A percentile compares a stretch with the other conserved stretches of the same genome.
phyloP scores from a whole-genome alignment of 1,140 invertebrate species.

The Drosophila asahinai region DNA sequence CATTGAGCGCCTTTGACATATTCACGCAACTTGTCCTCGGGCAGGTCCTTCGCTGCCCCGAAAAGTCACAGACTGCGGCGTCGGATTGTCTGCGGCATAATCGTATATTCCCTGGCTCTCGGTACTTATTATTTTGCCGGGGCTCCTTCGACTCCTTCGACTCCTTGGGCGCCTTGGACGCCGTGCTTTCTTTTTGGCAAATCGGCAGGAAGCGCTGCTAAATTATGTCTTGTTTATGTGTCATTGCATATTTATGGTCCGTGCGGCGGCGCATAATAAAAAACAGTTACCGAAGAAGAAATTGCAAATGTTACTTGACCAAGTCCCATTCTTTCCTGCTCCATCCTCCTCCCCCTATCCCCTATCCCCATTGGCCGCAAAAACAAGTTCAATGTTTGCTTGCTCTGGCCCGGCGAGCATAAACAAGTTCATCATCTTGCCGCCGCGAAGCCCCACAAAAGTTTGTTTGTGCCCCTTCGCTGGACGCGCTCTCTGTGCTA shows the following conservation, averaged over 20 bases:
- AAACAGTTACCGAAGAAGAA: constrained; percentile 71
- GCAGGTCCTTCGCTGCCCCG: constrained; percentile 18
- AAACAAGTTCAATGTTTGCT: constrained; percentile 83
- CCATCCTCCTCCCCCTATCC: neutral
- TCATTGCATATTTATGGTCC: constrained; percentile 79
- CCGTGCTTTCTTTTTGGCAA: constrained; percentile 73
- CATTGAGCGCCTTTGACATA: constrained; percentile 83
- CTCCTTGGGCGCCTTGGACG: constrained; percentile 18
- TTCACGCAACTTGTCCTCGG: constrained; percentile 73
- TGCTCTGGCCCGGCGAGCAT: constrained; percentile 57
- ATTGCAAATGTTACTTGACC: constrained; percentile 78
- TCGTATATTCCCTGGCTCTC: constrained; percentile 73
- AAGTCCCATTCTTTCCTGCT: constrained; percentile 44
- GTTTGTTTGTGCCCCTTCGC: constrained; percentile 72
- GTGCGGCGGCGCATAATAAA: constrained; percentile 67
- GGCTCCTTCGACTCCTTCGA: constrained; percentile 6
- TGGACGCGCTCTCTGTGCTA: constrained; percentile 40
- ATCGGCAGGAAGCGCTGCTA: constrained; percentile 78
- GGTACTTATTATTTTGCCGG: constrained; percentile 73
- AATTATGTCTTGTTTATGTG: constrained; percentile 84
- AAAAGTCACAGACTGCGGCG: constrained; percentile 47
- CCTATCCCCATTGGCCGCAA: constrained; percentile 27
- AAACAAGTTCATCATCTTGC: constrained; percentile 72
- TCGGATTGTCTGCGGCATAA: constrained; percentile 78
- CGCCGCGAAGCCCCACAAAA: constrained; percentile 71